Evolutionary conservation across 2,888 invertebrate species (phyloP), one percentile per base, ranked within the genome.

Genomic region (Venusia cambrica): DNA sequence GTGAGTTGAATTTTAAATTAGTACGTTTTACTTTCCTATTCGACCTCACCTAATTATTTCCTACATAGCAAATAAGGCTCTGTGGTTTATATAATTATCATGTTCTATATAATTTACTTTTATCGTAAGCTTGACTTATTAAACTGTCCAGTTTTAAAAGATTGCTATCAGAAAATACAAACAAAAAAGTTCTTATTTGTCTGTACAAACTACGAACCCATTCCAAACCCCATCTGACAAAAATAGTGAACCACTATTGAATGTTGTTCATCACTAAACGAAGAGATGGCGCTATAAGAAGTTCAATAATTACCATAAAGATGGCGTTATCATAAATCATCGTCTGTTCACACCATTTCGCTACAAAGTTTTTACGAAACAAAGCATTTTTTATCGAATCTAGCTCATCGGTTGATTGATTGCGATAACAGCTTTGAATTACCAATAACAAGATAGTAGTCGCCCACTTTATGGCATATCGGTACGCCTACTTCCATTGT

Each of bases 401-500:
- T 24, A 18, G 18, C 16, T 11, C 10, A 34, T 35, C 30, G 27
- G 36, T 40, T 36, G 40, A 40, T 45, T 36, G 28, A 31, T 40
- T 12, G n/a, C 19, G 22, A 30, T 37, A 22, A 31, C 38, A 21
- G 22, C 27, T 42, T 18, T 27, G 30, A 13, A 29, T 39, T 33
- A 37, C 36, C 41, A 41, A 48, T 44, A 41, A 35, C 38, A 19
- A 39, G 39, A 30, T 27, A 20, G 27, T 29, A 22, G 31, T 45
- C 40, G 35, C 46, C 50, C 48, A 50, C 55, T 31, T 46, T 51
- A 53, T 56, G 57, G 51, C 51, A 57, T 53, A 49, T 49, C 48
- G 43, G 42, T 46, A 46, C 55, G 54, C 59, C 62, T 51, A 58
- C 55, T 43, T 52, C 61, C 53, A 74, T 73, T 74, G 71, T 75